Base-by-base conservation (phyloP, 2,888 invertebrate genomes). In the Mythimna impura region DNA sequence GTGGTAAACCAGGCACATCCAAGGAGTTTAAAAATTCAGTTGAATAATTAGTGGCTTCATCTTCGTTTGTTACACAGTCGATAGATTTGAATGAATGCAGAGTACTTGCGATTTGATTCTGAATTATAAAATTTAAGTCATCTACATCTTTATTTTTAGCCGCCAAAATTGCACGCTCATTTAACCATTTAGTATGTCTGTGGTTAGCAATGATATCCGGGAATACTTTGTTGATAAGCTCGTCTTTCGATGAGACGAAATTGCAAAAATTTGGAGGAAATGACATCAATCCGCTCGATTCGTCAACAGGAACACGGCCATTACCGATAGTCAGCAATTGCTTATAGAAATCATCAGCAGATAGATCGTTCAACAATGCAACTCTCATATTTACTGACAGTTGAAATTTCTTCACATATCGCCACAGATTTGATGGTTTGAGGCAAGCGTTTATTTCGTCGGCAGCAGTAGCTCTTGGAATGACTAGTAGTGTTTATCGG, bases 1-100 rank as follows among this genome's bases (percentile, higher is more conserved):
- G 65, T 71, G 60, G 68, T 14, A 71, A 71, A n/a, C 65, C 71
- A 52, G 71, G 60, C 60, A 71, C 55, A 1, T 63, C 34, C 55
- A 70, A 70, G 2, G 69, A 70, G 47, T 70, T 70, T 43, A 70
- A 70, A 65, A 65, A 65, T 66, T 71, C 54, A 66, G 7, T 61
- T 66, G 66, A 34, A 72, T 62, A 67, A 6, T 72, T 67, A 5
- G 60, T 71, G 60, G 66, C 65, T 54, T 71, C 60, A 17, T 71
- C 43, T 71, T 64, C 25, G 14, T 64, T 64, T 57, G 57, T 70
- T 4, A 64, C 70, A 7, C 70, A 70, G 64, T 70, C 40, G 9
- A 71, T 54, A 60, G 66, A 66, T 66, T 71, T 47, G 54, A 71
- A 60, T 34, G 60, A 66, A 61, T 71, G 22, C 71, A 71, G 0